A percentile compares a stretch with the other conserved stretches of the same genome.
Evolutionary conservation across 2,888 invertebrate genomes (phyloP).

Genomic region (Noctua janthe): DNA sequence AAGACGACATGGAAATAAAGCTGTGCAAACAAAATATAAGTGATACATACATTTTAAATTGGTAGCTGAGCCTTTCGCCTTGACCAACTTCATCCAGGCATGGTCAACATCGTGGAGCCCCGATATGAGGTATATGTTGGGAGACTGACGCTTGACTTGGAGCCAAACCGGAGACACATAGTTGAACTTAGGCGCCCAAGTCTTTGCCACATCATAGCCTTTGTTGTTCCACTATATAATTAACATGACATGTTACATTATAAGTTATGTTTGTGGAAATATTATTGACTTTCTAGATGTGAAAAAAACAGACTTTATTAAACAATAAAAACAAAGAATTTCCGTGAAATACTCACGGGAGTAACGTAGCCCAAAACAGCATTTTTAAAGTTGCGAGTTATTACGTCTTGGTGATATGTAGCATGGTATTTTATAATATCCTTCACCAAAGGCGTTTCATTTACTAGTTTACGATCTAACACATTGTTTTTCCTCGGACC

Average conservation of each 20-base stretch:
- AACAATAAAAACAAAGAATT: not conserved
- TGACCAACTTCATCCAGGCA: conserved; percentile 95
- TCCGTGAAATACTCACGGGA: conserved; percentile 90
- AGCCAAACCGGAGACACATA: conserved; percentile 99
- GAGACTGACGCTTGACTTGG: conserved; percentile 93
- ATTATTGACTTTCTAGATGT: not conserved
- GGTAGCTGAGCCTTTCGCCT: conserved; percentile 89
- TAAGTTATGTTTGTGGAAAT: not conserved
- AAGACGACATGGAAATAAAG: not conserved
- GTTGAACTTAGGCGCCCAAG: conserved; percentile 96
- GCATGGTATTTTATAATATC: conserved; percentile 95
- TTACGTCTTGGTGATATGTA: conserved; percentile 93
- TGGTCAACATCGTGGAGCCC: conserved; percentile 96
- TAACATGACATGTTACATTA: not conserved
- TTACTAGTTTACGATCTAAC: conserved; percentile 93
- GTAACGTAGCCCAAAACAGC: conserved; percentile 97
- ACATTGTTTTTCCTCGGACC: conserved; percentile 92
- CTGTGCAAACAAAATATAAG: not conserved
- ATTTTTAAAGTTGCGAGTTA: conserved; percentile 92
- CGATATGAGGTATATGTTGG: conserved; percentile 91
- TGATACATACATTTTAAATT: conserved; percentile 90
- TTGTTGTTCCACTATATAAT: conserved; percentile 96
- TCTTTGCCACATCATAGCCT: conserved; percentile 98
- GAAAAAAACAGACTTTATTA: not conserved
- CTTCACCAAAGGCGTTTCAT: conserved; percentile 91